Evolutionary conservation across 2,113 vertebrate genomes (phyloP).

Genomic region (Tor tambroides): DNA sequence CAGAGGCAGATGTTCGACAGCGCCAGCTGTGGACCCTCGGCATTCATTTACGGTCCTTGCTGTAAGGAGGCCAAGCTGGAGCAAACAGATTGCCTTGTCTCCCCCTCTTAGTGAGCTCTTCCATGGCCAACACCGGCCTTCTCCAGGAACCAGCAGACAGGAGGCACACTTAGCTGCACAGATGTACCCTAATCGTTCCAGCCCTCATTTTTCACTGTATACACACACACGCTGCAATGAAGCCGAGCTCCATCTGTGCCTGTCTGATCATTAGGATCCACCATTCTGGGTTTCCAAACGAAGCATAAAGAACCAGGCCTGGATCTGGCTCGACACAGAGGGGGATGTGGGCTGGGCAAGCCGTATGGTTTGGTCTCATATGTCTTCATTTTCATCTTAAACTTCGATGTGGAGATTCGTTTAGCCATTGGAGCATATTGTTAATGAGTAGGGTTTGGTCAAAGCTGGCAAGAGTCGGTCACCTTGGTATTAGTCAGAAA

Average conservation of each 20-base stretch:
- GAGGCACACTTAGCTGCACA: constrained; percentile 43
- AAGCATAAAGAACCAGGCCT: constrained; percentile 18
- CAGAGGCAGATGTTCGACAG: constrained; percentile 46
- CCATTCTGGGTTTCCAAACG: background rate
- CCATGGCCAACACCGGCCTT: constrained; percentile 24
- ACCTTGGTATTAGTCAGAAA: background rate
- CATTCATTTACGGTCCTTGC: constrained; percentile 67
- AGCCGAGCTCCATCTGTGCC: constrained; percentile 18
- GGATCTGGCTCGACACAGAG: constrained; percentile 1
- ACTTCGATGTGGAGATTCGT: background rate
- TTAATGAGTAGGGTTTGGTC: constrained; percentile 15
- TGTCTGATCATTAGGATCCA: constrained; percentile 50
- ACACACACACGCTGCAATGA: constrained; percentile 46
- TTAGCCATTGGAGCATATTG: background rate
- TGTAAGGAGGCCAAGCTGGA: constrained; percentile 64
- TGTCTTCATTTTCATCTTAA: constrained; percentile 30
- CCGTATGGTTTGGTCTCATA: background rate
- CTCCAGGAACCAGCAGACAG: constrained; percentile 42
- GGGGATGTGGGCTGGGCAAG: background rate
- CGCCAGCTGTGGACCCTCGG: constrained; percentile 54
- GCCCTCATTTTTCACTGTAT: constrained; percentile 39
- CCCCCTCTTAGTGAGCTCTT: constrained; percentile 31
- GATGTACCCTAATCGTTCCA: constrained; percentile 56
- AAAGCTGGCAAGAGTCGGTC: constrained; percentile 1
- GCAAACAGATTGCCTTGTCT: constrained; percentile 72